Conservation (phyloP, 2,888 invertebrate species). For the Crematogaster levior region DNA sequence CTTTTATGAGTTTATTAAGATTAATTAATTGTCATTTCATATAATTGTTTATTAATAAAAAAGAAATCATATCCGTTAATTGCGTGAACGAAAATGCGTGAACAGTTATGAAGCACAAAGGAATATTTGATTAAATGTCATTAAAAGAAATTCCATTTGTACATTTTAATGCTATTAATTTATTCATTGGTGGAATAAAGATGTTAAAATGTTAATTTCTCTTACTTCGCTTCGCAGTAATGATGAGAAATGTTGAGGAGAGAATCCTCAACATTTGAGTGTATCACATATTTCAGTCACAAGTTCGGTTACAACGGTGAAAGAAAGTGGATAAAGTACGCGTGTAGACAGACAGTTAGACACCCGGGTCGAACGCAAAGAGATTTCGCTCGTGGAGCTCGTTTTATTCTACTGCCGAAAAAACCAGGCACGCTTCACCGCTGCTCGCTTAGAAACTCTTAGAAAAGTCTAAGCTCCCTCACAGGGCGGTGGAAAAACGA, state of each 20-base stretch:
- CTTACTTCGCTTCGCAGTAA: not conserved
- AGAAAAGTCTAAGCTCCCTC: constrained; percentile 42
- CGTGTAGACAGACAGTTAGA: constrained; percentile 31
- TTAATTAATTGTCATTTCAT: not conserved
- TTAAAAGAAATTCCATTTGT: not conserved
- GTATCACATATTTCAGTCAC: constrained; percentile 9
- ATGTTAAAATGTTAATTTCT: constrained; percentile 8
- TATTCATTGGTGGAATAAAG: not conserved
- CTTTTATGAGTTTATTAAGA: not conserved
- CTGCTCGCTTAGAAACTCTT: constrained; percentile 50
- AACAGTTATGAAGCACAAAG: not conserved
- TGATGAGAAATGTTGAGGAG: not conserved
- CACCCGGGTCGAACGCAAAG: constrained; percentile 21
- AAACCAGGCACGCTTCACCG: constrained; percentile 7
- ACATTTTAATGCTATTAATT: constrained; percentile 1
- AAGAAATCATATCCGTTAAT: not conserved
- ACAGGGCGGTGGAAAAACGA: constrained; percentile 24
- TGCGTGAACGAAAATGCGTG: not conserved
- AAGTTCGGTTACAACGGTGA: constrained; percentile 23
- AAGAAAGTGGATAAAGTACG: constrained; percentile 26
- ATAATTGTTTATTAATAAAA: constrained; percentile 9
- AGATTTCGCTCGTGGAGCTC: not conserved
- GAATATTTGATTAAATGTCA: constrained; percentile 6
- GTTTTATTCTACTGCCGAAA: constrained; percentile 34
- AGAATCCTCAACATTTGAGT: not conserved